These are phyloP conservation scores for Parotocinclus haroldoi DNA, from an alignment of 2,797 vertebrate species.

Conservation along the genomic window DNA sequence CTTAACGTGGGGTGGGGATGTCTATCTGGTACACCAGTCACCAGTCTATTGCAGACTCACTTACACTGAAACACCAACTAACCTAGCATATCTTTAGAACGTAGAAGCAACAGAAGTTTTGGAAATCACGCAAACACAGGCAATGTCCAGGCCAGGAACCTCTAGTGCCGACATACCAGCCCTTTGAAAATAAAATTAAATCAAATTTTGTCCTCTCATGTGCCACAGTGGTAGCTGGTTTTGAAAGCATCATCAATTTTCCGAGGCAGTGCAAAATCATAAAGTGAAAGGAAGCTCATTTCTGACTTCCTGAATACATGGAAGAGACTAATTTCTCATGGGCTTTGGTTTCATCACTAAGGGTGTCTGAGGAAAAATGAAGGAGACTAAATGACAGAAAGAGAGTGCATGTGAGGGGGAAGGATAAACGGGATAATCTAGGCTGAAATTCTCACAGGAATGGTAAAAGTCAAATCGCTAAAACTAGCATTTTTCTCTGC, in stretches of 20 bases:
- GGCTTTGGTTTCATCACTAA: constrained; percentile 62
- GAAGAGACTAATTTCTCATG: constrained; percentile 73
- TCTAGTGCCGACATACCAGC: no score
- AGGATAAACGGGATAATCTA: constrained; percentile 24
- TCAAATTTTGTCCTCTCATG: no score
- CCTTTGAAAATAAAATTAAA: no score
- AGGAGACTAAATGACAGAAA: constrained; percentile 14
- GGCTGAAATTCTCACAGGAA: constrained; percentile 41
- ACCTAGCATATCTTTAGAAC: no score
- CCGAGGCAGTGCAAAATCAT: constrained; percentile 57
- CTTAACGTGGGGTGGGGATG: no score
- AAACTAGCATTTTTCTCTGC: constrained; percentile 25
- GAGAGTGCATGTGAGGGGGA: constrained; percentile 16
- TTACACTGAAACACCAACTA: no score
- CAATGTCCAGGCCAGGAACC: no score
- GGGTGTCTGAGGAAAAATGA: constrained; percentile 48
- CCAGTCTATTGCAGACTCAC: no score
- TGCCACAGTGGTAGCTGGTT: constrained; percentile 28
- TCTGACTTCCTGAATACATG: constrained; percentile 47
- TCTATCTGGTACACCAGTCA: no score
- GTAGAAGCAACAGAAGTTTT: no score
- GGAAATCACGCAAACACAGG: no score
- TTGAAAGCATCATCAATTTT: constrained; percentile 56
- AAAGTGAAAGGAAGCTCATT: constrained; percentile 52
- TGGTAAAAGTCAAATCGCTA: constrained; percentile 35